Percentiles rank a stretch among this genome's conserved stretches.
phyloP scores from a whole-genome alignment of 2,888 invertebrate species.

The Chydorus sphaericus region DNA sequence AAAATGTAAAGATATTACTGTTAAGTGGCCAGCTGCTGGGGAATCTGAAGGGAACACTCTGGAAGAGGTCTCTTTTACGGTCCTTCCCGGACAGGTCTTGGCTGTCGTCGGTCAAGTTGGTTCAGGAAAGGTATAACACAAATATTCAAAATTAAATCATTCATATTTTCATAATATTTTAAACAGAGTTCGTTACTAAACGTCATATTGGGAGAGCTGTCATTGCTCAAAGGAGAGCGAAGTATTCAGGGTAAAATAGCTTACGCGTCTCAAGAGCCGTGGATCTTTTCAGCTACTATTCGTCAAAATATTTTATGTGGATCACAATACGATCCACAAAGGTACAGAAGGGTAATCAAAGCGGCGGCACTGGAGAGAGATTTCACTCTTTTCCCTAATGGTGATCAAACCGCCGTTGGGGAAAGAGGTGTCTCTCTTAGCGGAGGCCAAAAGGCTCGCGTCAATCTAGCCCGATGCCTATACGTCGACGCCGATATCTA shows the following conservation, averaged over 20 bases:
- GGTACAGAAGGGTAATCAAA: constrained; percentile 26
- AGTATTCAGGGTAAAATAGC: constrained; percentile 31
- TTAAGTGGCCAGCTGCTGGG: constrained; percentile 10
- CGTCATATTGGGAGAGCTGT: constrained; percentile 34
- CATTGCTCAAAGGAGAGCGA: constrained; percentile 27
- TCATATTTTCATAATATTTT: neutral
- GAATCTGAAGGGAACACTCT: constrained; percentile 2
- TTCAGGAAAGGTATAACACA: constrained; percentile 54
- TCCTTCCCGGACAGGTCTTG: constrained; percentile 29
- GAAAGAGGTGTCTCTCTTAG: constrained; percentile 37
- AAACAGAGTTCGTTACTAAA: constrained; percentile 20
- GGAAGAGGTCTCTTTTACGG: constrained; percentile 2
- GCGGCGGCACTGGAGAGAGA: constrained; percentile 32
- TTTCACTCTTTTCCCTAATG: constrained; percentile 31
- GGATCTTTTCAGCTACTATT: constrained; percentile 61
- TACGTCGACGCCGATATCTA: constrained; percentile 35
- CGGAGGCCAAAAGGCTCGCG: constrained; percentile 38
- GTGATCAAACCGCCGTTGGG: constrained; percentile 37
- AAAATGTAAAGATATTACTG: constrained; percentile 5
- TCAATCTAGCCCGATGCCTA: constrained; percentile 33
- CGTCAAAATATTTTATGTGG: constrained; percentile 89
- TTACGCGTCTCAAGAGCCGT: constrained; percentile 49
- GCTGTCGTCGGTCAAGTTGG: constrained; percentile 63
- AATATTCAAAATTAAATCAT: too few species aligned
- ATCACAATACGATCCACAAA: constrained; percentile 35